phyloP scores from a whole-genome alignment of 2,113 vertebrate species.

The Carassius gibelio region DNA sequence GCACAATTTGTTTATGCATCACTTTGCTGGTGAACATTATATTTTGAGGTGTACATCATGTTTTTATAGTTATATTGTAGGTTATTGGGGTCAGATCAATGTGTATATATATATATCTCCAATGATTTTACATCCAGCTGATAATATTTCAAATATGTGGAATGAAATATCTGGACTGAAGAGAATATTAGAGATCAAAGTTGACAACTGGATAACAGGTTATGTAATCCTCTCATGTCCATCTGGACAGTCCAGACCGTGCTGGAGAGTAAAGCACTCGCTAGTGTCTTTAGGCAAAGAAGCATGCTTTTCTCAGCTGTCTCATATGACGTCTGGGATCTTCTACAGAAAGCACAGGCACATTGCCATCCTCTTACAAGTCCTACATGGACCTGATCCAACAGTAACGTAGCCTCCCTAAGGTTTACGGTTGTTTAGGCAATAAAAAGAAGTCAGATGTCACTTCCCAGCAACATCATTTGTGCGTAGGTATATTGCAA shows the following conservation, averaged over 20 bases:
- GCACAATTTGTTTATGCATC: not conserved
- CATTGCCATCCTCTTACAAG: constrained; percentile 17
- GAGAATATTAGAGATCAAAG: constrained; percentile 33
- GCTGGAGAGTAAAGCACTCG: constrained; percentile 3
- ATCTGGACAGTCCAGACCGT: constrained; percentile 15
- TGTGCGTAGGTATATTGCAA: not conserved
- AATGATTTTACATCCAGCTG: not conserved
- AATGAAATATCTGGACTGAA: constrained; percentile 7
- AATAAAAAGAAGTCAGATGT: not conserved
- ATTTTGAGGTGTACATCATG: not conserved
- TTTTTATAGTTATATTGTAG: not conserved
- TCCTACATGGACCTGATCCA: not conserved
- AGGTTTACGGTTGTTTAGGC: not conserved
- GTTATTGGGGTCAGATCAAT: not conserved
- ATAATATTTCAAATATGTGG: constrained; percentile 13
- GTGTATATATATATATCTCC: not conserved
- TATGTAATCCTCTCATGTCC: constrained; percentile 43
- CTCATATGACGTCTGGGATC: not conserved
- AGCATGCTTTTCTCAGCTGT: constrained; percentile 30
- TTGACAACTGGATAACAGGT: constrained; percentile 44
- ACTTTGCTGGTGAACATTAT: not conserved
- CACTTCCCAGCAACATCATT: constrained; percentile 15
- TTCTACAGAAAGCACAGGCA: constrained; percentile 12
- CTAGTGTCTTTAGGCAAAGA: constrained; percentile 9
- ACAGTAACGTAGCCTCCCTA: not conserved